Evolutionary conservation across 1,140 invertebrate species (phyloP).

Genomic region (Stegodyphus dumicola): DNA sequence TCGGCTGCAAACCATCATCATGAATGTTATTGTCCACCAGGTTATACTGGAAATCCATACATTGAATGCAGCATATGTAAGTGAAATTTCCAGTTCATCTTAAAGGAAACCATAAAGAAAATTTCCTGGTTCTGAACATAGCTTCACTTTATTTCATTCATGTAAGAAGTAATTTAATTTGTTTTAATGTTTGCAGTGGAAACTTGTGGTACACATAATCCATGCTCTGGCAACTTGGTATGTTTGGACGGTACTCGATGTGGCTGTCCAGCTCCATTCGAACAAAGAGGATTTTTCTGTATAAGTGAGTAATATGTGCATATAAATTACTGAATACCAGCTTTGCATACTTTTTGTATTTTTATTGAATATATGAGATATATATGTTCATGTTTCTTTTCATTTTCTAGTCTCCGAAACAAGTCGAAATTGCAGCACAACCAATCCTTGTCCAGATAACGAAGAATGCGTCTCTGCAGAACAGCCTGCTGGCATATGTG

Average conservation of each 20-base stretch:
- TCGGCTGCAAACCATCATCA: constrained; percentile 78
- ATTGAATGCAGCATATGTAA: constrained; percentile 88
- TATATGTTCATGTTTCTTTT: not conserved
- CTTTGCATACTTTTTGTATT: not conserved
- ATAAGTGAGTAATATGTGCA: constrained; percentile 60
- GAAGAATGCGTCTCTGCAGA: constrained; percentile 64
- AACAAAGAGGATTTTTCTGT: constrained; percentile 64
- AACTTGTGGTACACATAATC: constrained; percentile 65
- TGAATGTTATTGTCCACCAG: constrained; percentile 83
- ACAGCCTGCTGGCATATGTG: constrained; percentile 61
- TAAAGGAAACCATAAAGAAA: too few relatives aligned
- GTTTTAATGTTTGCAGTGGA: constrained; percentile 44
- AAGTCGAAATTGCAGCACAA: constrained; percentile 65
- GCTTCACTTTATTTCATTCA: not conserved
- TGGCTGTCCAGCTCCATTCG: constrained; percentile 63
- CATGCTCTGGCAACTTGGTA: constrained; percentile 65
- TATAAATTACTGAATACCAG: not conserved
- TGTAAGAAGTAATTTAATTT: too few relatives aligned
- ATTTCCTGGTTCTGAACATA: not conserved
- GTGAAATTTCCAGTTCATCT: constrained; percentile 64
- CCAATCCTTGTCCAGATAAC: constrained; percentile 66
- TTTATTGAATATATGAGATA: too few relatives aligned
- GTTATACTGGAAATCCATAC: constrained; percentile 82
- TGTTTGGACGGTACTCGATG: constrained; percentile 65
- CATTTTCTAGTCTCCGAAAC: constrained; percentile 15